Evolutionary conservation across 2,888 invertebrate genomes (phyloP), one percentile per base, ranked within the genome.

Genomic region (Rutpela maculata): DNA sequence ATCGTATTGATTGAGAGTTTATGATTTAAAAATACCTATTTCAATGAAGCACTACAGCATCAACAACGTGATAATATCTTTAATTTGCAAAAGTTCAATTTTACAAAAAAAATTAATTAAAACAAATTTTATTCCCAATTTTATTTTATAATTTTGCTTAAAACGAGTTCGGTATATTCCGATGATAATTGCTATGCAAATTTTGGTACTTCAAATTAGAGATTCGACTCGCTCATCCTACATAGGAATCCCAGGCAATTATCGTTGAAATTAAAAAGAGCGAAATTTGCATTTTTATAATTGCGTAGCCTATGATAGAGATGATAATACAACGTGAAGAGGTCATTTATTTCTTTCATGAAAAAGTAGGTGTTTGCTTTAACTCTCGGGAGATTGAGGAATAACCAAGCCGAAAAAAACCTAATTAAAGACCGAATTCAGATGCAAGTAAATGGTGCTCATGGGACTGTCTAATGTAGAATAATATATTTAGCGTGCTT

Each of bases 201-300:
- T 66, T 66, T 18, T 66, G 31, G 18, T 38, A 15, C 18, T 66
- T 38, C 19, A 19, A 66, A 66, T 66, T 66, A 66, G 43, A 43
- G 38, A 66, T 66, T 43, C 65, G 38, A 59, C 59, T 59, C 43
- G 38, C 65, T 50, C 65, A 50, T 35, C 38, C 19, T 19, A 4
- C 19, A 19, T 59, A 11, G 59, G 55, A 55, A 67, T 55, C 71
- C 50, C 26, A 19, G 22, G 26, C 63, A 72, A 72, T 72, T 72
- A 63, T 63, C 26, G 63, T 63, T 5, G 67, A 38, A 74, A 73
- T 75, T 50, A 76, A 77, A 76, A 75, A 77, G 35, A 35, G 71
- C 62, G 31, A 60, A 76, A 78, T 80, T 78, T 75, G 78, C 80
- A 78, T 78, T 77, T 75, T 75, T 77, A 59, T 76, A 80, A 80